These are phyloP conservation scores for Pterocles orientalis DNA, from an alignment of 2,113 vertebrate species.

Conservation along the genomic window DNA sequence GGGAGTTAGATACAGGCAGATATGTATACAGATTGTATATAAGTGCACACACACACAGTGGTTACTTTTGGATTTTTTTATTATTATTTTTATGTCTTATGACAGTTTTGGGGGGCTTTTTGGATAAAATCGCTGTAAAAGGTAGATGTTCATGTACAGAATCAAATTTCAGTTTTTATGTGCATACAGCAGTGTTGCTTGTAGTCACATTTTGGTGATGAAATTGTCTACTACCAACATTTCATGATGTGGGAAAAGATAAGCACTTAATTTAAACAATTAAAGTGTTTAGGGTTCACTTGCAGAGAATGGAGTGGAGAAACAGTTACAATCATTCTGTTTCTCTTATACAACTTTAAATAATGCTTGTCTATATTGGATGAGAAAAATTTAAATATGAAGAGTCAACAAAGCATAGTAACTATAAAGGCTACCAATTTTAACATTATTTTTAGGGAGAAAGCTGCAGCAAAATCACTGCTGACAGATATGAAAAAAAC, in stretches of 20 bases:
- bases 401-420: conserved; percentile 17
- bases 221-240: background rate
- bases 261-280: background rate
- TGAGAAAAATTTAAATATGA: background rate
- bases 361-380: background rate
- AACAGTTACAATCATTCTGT: background rate
- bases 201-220: conserved; percentile 31
- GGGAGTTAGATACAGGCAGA: conserved; percentile 5
- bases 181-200: background rate
- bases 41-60: background rate
- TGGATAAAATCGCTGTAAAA: conserved; percentile 30
- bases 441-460: background rate
- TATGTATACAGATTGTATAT: conserved; percentile 35
- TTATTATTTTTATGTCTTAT: conserved; percentile 27
- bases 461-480: background rate
- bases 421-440: background rate
- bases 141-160: background rate
- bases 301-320: background rate
- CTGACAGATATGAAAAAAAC: background rate
- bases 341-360: background rate
- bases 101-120: background rate
- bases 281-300: background rate
- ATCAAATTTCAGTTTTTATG: background rate
- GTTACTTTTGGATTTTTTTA: conserved; percentile 40
- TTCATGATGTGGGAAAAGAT: background rate